Conservation (phyloP, 2,113 vertebrate genomes). For the Parus major region DNA sequence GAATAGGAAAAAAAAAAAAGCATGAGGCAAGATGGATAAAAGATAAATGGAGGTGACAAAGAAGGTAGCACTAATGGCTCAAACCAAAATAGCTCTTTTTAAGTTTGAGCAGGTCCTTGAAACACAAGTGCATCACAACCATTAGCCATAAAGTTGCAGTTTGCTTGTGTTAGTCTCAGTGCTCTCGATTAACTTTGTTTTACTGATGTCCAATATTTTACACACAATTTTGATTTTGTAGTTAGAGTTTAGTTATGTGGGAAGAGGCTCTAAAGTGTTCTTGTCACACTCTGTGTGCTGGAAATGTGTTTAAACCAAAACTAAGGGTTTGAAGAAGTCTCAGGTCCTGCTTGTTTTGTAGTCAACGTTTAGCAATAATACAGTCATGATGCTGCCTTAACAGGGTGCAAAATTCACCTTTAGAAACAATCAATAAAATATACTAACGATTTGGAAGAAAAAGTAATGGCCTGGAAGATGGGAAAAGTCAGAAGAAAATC, state of each 20-base stretch:
- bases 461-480: neutral
- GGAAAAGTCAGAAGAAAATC: neutral
- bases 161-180: neutral
- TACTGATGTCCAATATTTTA: neutral
- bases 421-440: neutral
- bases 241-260: neutral
- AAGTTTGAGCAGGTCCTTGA: neutral
- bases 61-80: neutral
- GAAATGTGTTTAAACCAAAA: neutral
- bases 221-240: neutral
- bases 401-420: neutral
- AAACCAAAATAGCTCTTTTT: neutral
- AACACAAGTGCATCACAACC: neutral
- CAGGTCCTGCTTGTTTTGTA: neutral
- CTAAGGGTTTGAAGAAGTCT: neutral
- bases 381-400: neutral
- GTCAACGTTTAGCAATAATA: neutral
- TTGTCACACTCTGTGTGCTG: neutral
- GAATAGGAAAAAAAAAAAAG: neutral
- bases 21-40: neutral
- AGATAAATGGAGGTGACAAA: neutral
- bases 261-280: neutral
- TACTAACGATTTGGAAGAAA: neutral
- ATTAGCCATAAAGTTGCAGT: neutral
- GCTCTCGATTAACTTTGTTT: neutral